A percentile compares a stretch with the other conserved stretches of the same genome.
Evolutionary conservation across 2,113 vertebrate genomes (phyloP).

Genomic region (Ailurus styani): DNA sequence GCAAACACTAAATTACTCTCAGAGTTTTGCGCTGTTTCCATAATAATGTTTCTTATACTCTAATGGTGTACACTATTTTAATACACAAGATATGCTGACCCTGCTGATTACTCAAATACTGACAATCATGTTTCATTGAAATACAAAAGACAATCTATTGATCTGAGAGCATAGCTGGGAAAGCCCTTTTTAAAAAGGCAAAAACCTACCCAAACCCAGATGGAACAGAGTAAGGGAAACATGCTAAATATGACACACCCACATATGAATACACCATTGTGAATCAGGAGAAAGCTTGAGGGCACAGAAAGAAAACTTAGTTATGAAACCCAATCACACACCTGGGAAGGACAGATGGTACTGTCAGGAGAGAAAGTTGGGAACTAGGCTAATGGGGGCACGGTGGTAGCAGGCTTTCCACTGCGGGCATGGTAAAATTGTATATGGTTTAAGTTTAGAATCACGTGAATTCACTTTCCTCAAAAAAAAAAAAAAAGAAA

Average conservation of each 20-base stretch:
- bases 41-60: background rate
- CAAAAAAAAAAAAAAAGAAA: background rate
- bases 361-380: background rate
- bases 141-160: conserved; percentile 3
- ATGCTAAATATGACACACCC: background rate
- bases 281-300: background rate
- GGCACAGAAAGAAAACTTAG: background rate
- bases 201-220: background rate
- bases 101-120: background rate
- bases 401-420: background rate
- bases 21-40: background rate
- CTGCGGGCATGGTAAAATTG: background rate
- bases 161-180: background rate
- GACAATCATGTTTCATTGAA: background rate
- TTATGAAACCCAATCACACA: conserved; percentile 17
- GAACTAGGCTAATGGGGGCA: background rate
- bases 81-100: background rate
- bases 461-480: background rate
- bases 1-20: background rate
- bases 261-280: conserved; percentile 37
- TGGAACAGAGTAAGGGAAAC: background rate
- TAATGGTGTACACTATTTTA: background rate
- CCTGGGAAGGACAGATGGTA: background rate
- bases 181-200: background rate
- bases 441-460: background rate